Percentiles rank a stretch among this genome's conserved stretches.
Conservation (phyloP, 2,888 invertebrate species). For the Yponomeuta plumbellus region DNA sequence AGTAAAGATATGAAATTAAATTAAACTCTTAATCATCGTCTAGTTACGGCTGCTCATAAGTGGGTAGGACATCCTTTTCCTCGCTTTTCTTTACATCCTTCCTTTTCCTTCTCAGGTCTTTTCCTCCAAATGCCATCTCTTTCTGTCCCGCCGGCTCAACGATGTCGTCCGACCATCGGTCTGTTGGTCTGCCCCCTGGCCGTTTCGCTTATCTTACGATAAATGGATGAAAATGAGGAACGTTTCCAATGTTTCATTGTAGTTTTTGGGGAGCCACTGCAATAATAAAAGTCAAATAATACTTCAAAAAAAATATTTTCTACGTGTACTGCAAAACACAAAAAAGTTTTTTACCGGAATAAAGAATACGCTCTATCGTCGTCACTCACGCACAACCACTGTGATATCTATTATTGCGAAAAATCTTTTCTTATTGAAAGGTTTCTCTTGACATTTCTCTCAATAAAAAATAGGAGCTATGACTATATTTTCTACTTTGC, state of each 20-base stretch:
- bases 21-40: too few species aligned
- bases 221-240: constrained; percentile 67
- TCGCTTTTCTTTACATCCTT: too few species aligned
- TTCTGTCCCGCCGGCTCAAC: too few species aligned
- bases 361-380: background rate
- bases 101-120: too few species aligned
- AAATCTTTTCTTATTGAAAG: background rate
- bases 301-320: background rate
- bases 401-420: too few species aligned
- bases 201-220: constrained; percentile 70
- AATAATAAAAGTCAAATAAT: background rate
- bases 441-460: background rate
- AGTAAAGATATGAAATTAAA: too few species aligned
- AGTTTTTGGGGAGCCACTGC: background rate
- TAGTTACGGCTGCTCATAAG: too few species aligned
- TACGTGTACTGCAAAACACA: background rate
- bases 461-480: background rate
- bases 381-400: background rate
- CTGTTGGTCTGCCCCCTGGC: too few species aligned
- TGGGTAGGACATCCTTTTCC: too few species aligned
- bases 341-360: background rate
- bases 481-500: constrained; percentile 58
- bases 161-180: too few species aligned
- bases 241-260: constrained; percentile 35
- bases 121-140: constrained; percentile 68